phyloP scores from a whole-genome alignment of 1,140 invertebrate species.

The Drosophila mojavensis region DNA sequence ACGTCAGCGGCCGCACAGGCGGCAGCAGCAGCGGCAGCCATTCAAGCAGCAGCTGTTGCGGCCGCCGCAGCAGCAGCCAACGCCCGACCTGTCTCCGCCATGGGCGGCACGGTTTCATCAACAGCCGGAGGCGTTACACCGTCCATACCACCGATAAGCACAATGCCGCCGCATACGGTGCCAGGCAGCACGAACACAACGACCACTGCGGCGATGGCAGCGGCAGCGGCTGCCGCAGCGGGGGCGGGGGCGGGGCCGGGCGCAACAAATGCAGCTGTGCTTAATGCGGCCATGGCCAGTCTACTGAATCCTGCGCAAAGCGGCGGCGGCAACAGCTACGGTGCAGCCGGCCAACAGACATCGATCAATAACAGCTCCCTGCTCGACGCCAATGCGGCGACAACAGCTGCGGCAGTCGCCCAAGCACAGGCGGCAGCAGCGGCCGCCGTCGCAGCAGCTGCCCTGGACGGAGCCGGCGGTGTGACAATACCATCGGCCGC shows the following conservation, averaged over 20 bases:
- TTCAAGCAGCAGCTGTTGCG: constrained; percentile 15
- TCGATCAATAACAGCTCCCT: constrained; percentile 53
- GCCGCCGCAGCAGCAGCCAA: constrained; percentile 22
- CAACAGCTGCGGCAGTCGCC: constrained; percentile 28
- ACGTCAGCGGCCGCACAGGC: constrained; percentile 25
- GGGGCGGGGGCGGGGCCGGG: constrained; percentile 10
- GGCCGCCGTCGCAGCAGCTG: constrained; percentile 21
- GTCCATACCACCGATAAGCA: constrained; percentile 85
- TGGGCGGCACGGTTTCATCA: constrained; percentile 82
- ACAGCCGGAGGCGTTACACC: constrained; percentile 83
- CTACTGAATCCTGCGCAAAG: constrained; percentile 50
- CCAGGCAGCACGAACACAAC: constrained; percentile 84
- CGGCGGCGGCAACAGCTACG: constrained; percentile 60
- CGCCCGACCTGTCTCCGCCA: constrained; percentile 72
- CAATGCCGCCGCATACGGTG: constrained; percentile 79
- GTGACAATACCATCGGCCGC: constrained; percentile 67
- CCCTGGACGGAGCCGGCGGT: constrained; percentile 24
- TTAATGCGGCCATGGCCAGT: constrained; percentile 56
- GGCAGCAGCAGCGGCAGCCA: constrained; percentile 57
- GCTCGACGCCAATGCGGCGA: constrained; percentile 50
- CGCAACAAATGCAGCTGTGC: constrained; percentile 42
- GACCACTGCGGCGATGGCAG: constrained; percentile 68
- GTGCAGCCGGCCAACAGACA: constrained; percentile 49
- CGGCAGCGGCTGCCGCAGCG: constrained; percentile 34
- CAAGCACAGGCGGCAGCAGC: constrained; percentile 32